Evolutionary conservation across 2,113 vertebrate genomes (phyloP), one percentile per base, ranked within the genome.

Genomic region (Xiphias gladius): DNA sequence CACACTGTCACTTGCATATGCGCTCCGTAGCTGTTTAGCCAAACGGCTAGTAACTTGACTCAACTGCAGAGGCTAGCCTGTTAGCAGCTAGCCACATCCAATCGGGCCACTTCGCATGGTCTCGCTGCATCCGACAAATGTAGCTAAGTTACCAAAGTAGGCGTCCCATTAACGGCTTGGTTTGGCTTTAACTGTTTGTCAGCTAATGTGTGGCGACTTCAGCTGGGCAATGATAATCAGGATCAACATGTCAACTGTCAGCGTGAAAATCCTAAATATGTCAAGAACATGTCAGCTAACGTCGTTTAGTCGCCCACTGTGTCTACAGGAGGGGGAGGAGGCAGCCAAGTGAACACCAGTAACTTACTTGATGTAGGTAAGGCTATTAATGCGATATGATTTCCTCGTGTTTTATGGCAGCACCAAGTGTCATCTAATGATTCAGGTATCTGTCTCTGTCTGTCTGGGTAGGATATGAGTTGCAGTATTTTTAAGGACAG

Each of bases 1-100:
- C 14, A 1, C 0, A 30, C 66, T 82, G 78, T 74, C 77, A 74
- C n/a, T 79, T 76, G 2, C 6, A 55, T 39, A 24, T 55, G 13
- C 72, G 58, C 46, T 39, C 12, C 62, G 37, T 70, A 26, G 68
- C 74, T 61, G 43, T 78, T 59, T 83, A 85, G 87, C 91, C 72
- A 39, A 52, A 79, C 50, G 50, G 75, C 80, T 88, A 90, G 69
- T 79, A 85, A 72, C 84, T 87, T 84, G 64, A 80, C 76, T 81
- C 80, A 73, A 77, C 73, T 76, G 82, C 65, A 69, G 57, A 58
- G 46, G 84, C 77, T 92, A 92, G 88, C 88, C 6, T 58, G 87
- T 75, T 93, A 90, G 85, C 89, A 46, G 66, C 72, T 70, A 52
- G 67, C 74, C 54, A 57, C 62, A 65, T 80, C 62, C 62, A 59